phyloP scores from a whole-genome alignment of 2,888 invertebrate species.

The Tinea pellionella region DNA sequence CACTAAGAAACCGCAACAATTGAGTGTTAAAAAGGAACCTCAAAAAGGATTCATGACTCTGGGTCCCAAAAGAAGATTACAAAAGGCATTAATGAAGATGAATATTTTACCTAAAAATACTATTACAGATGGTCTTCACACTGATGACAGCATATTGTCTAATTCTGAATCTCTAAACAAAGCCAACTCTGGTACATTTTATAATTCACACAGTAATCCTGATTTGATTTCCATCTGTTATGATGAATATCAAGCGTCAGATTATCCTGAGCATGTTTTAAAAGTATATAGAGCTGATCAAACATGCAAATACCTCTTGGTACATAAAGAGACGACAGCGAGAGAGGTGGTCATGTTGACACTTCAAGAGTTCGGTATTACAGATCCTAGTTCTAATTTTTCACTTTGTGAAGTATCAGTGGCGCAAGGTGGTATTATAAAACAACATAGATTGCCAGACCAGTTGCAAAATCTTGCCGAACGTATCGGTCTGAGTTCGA shows the following conservation, averaged over 20 bases:
- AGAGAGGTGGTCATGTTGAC: conserved; percentile 97
- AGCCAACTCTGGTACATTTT: conserved; percentile 66
- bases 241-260: conserved; percentile 81
- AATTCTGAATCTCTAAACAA: conserved; percentile 68
- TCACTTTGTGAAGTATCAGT: conserved; percentile 97
- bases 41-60: conserved; percentile 90
- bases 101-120: conserved; percentile 89
- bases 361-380: conserved; percentile 94
- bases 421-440: conserved; percentile 94
- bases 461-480: conserved; percentile 96
- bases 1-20: conserved; percentile 66
- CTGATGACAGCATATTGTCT: conserved; percentile 73
- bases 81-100: conserved; percentile 89
- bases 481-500: conserved; percentile 87
- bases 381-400: conserved; percentile 94
- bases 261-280: conserved; percentile 96
- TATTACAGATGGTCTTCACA: conserved; percentile 75
- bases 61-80: conserved; percentile 85
- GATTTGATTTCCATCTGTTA: conserved; percentile 86
- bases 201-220: conserved; percentile 90
- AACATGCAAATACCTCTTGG: conserved; percentile 95
- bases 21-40: conserved; percentile 71
- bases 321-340: conserved; percentile 92
- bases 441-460: conserved; percentile 94
- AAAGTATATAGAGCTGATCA: conserved; percentile 97